These are phyloP conservation scores for Acanthurus tractus DNA, from an alignment of 2,797 vertebrate genomes.

Conservation along the genomic window DNA sequence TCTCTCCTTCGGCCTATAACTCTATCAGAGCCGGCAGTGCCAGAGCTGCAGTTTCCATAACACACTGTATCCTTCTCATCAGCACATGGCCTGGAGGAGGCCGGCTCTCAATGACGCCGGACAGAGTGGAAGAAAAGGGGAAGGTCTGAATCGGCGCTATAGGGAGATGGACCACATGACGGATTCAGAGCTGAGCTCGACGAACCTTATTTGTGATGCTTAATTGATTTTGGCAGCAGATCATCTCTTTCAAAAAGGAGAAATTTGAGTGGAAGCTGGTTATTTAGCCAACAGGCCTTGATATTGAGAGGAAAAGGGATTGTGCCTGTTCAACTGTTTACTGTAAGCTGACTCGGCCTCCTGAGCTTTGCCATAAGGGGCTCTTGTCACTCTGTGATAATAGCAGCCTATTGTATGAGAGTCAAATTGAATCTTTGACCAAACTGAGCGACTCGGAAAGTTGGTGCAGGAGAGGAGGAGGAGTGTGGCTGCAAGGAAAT, in stretches of 20 bases:
- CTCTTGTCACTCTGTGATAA: conserved; percentile 70
- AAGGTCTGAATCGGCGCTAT: conserved; percentile 40
- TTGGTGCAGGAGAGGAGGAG: conserved; percentile 59
- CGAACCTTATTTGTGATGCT: conserved; percentile 68
- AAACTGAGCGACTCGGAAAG: conserved; percentile 68
- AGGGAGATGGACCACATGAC: conserved; percentile 56
- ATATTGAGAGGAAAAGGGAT: conserved; percentile 49
- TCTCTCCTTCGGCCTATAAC: conserved; percentile 35
- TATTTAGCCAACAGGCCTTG: conserved; percentile 69
- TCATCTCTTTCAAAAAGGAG: conserved; percentile 43
- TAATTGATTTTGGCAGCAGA: conserved; percentile 76
- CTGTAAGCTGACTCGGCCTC: conserved; percentile 71
- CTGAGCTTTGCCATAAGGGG: conserved; percentile 77
- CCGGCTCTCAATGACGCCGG: conserved; percentile 30
- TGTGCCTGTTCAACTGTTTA: conserved; percentile 69
- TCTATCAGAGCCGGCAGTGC: conserved; percentile 53
- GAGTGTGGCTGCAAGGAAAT: conserved; percentile 55
- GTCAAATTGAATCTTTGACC: conserved; percentile 78
- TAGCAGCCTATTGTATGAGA: conserved; percentile 71
- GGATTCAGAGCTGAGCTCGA: conserved; percentile 64
- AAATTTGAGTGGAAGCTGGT: conserved; percentile 54
- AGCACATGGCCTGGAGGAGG: conserved; percentile 67
- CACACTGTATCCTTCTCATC: conserved; percentile 72
- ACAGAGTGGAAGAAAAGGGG: conserved; percentile 8
- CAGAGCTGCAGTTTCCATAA: conserved; percentile 69